These are phyloP conservation scores for Pelusios castaneus DNA, from an alignment of 2,113 vertebrate genomes.

Conservation along the genomic window DNA sequence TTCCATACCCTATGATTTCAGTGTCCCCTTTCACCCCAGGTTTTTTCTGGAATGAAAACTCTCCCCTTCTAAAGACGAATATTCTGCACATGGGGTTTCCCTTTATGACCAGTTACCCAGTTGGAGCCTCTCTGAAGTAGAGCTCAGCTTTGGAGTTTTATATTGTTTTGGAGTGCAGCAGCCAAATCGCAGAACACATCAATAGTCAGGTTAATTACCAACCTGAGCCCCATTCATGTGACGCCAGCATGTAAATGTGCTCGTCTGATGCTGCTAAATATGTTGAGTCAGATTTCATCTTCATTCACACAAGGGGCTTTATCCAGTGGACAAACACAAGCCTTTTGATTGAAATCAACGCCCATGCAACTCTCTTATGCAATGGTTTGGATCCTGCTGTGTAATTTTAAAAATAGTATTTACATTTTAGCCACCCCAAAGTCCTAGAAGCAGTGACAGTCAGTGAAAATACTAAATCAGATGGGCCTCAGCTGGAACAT, in stretches of 20 bases:
- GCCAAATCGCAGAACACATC: not conserved
- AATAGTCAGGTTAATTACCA: not conserved
- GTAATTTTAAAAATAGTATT: constrained; percentile 66
- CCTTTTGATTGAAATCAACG: constrained; percentile 33
- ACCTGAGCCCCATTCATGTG: not conserved
- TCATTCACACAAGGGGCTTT: constrained; percentile 38
- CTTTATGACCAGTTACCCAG: not conserved
- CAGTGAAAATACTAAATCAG: constrained; percentile 39
- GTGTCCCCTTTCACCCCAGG: rapidly evolving
- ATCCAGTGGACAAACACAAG: constrained; percentile 35
- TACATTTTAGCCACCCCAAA: constrained; percentile 65
- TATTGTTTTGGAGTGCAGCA: not conserved
- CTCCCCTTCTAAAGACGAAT: not conserved
- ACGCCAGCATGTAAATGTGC: not conserved
- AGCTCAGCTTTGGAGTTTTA: not conserved
- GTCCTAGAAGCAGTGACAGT: constrained; percentile 61
- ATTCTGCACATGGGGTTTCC: not conserved
- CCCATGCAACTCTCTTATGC: constrained; percentile 21
- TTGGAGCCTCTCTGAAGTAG: not conserved
- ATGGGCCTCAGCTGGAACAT: constrained; percentile 38
- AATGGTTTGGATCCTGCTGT: constrained; percentile 53
- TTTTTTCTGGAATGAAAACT: not conserved
- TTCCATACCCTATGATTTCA: not conserved
- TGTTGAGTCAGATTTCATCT: constrained; percentile 23
- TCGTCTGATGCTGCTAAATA: not conserved